phyloP scores from a whole-genome alignment of 2,888 invertebrate genomes.

The Cerastis rubricosa region DNA sequence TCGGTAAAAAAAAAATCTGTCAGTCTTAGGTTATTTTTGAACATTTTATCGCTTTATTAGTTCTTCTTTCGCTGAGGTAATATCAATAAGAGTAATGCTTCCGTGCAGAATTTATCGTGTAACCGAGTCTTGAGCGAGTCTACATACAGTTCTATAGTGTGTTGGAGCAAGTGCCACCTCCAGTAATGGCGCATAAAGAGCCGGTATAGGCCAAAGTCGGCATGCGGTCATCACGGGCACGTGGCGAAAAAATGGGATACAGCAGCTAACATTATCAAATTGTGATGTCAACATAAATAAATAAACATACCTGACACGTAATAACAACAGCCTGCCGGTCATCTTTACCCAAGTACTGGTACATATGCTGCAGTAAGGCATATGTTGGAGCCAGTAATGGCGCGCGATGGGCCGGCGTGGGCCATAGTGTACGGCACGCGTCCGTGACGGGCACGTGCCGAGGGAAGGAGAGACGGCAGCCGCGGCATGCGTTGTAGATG shows the following conservation, averaged over 20 bases:
- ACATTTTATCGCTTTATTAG: no score
- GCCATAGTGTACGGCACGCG: constrained; percentile 91
- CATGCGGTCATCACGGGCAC: neutral
- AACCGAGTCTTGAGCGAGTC: no score
- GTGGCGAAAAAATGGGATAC: neutral
- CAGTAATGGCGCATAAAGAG: no score
- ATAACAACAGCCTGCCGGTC: constrained; percentile 95
- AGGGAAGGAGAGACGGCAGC: constrained; percentile 89
- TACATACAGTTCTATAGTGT: no score
- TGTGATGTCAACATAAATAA: neutral
- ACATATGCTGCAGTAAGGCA: constrained; percentile 96
- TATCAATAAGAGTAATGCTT: no score
- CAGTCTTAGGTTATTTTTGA: no score
- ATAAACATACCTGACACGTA: constrained; percentile 93
- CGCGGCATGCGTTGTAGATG: constrained; percentile 95
- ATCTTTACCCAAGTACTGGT: constrained; percentile 95
- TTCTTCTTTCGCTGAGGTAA: no score
- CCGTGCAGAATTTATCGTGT: no score
- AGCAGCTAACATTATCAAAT: neutral
- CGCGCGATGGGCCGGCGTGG: constrained; percentile 92
- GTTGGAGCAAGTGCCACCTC: no score
- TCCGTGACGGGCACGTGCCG: constrained; percentile 91
- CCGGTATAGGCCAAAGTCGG: neutral
- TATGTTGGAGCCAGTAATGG: constrained; percentile 95
- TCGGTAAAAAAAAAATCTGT: no score